phyloP scores from a whole-genome alignment of 2,888 invertebrate species.

The Pterostichus niger region DNA sequence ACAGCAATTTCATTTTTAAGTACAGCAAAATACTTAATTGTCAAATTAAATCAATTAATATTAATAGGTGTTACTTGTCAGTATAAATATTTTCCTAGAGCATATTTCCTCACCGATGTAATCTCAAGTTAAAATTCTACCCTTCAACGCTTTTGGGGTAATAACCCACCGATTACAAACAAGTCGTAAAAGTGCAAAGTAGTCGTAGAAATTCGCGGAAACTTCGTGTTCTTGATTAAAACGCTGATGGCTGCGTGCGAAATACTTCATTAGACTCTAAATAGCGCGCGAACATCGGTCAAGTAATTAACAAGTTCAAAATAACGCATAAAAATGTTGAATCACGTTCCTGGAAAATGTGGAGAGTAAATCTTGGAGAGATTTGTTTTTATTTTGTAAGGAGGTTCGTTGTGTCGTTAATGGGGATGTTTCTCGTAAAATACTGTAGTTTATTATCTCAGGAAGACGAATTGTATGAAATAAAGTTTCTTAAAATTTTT shows the following conservation, averaged over 20 bases:
- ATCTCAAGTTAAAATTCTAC: not conserved
- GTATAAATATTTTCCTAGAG: not conserved
- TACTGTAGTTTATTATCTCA: slow-evolving; percentile 18
- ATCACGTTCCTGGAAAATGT: slow-evolving; percentile 70
- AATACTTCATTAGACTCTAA: slow-evolving; percentile 58
- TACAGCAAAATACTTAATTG: no score
- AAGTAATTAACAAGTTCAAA: slow-evolving; percentile 71
- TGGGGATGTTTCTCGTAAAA: slow-evolving; percentile 21
- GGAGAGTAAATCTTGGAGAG: slow-evolving; percentile 17
- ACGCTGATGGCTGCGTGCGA: slow-evolving; percentile 51
- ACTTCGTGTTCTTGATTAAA: slow-evolving; percentile 56
- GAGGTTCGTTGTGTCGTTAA: slow-evolving; percentile 13
- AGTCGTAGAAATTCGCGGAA: slow-evolving; percentile 55
- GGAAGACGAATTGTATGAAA: slow-evolving; percentile 38
- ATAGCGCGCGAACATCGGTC: slow-evolving; percentile 48
- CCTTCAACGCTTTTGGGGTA: not conserved
- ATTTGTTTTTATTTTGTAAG: slow-evolving; percentile 35
- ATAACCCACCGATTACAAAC: slow-evolving; percentile 33
- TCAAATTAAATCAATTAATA: no score
- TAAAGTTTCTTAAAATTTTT: slow-evolving; percentile 23
- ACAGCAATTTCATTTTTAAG: no score
- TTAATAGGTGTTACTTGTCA: no score
- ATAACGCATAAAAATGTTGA: slow-evolving; percentile 73
- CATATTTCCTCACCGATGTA: not conserved
- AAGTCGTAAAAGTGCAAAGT: slow-evolving; percentile 55